Evolutionary conservation across 2,797 vertebrate species (phyloP).

Genomic region (Tauraco hartlaubi): DNA sequence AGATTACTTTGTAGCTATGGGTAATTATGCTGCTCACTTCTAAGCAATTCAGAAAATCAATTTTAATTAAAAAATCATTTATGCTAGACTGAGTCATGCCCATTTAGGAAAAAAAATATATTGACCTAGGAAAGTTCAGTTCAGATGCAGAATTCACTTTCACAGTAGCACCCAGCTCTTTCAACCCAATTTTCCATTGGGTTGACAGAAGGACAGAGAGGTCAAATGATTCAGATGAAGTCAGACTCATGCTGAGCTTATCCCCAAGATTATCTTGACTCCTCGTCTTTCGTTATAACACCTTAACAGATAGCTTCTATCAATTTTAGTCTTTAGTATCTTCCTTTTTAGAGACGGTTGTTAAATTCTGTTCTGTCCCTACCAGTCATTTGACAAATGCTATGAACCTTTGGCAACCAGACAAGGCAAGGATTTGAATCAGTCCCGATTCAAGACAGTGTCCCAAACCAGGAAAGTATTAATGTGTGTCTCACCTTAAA

Average conservation of each 20-base stretch:
- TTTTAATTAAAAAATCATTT: constrained; percentile 77
- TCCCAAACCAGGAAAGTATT: background rate
- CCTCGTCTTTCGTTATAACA: background rate
- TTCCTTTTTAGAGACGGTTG: background rate
- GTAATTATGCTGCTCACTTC: constrained; percentile 64
- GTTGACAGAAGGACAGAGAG: constrained; percentile 50
- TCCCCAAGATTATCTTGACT: constrained; percentile 43
- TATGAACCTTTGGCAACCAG: background rate
- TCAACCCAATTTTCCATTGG: constrained; percentile 59
- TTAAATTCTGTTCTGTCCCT: background rate
- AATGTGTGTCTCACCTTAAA: background rate
- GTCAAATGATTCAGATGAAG: background rate
- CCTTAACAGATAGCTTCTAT: constrained; percentile 37
- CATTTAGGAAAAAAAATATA: constrained; percentile 36
- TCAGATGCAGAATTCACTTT: constrained; percentile 51
- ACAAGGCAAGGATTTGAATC: background rate
- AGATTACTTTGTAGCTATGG: constrained; percentile 45
- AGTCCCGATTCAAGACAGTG: background rate
- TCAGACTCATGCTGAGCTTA: constrained; percentile 31
- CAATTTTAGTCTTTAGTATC: background rate
- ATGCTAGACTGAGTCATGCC: constrained; percentile 39
- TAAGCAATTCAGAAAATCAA: constrained; percentile 72
- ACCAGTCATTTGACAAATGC: background rate
- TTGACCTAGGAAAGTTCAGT: constrained; percentile 62
- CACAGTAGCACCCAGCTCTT: constrained; percentile 35